Evolutionary conservation across 2,888 invertebrate species (phyloP).

Genomic region (Sinhomidia bicolor): DNA sequence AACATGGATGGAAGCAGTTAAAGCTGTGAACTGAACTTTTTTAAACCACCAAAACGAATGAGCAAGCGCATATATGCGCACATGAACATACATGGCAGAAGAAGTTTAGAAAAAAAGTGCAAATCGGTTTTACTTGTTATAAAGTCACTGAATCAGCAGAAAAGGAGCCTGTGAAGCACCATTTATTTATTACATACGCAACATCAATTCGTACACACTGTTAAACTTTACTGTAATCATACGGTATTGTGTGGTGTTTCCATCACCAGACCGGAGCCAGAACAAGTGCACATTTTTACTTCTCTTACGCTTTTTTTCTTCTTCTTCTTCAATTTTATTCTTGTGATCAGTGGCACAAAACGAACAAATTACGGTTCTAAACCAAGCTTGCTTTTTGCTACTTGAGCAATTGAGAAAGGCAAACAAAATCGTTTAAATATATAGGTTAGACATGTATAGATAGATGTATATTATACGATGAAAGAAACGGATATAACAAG

Average conservation of each 20-base stretch:
- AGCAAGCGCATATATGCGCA: not conserved
- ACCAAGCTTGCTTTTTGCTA: not conserved
- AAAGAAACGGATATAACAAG: constrained; percentile 24
- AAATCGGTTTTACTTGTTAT: constrained; percentile 51
- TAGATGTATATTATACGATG: not conserved
- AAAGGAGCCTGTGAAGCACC: constrained; percentile 25
- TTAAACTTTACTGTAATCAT: constrained; percentile 58
- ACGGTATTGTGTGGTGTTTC: constrained; percentile 39
- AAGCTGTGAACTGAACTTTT: not conserved
- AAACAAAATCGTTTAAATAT: not conserved
- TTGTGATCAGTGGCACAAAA: constrained; percentile 13
- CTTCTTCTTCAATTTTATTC: not conserved
- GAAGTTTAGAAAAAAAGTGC: constrained; percentile 33
- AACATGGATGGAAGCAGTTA: constrained; percentile 7
- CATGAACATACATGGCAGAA: too few relatives aligned
- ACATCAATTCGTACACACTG: constrained; percentile 54
- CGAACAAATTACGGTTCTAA: constrained; percentile 29
- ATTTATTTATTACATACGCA: constrained; percentile 62
- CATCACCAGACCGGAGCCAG: not conserved
- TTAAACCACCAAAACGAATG: not conserved
- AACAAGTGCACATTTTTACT: not conserved
- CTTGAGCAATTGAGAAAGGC: constrained; percentile 2
- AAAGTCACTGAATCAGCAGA: constrained; percentile 57
- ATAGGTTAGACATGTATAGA: not conserved
- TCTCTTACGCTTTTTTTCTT: constrained; percentile 28